Evolutionary conservation across 2,888 invertebrate genomes (phyloP).

Genomic region (Pheosia tremula): DNA sequence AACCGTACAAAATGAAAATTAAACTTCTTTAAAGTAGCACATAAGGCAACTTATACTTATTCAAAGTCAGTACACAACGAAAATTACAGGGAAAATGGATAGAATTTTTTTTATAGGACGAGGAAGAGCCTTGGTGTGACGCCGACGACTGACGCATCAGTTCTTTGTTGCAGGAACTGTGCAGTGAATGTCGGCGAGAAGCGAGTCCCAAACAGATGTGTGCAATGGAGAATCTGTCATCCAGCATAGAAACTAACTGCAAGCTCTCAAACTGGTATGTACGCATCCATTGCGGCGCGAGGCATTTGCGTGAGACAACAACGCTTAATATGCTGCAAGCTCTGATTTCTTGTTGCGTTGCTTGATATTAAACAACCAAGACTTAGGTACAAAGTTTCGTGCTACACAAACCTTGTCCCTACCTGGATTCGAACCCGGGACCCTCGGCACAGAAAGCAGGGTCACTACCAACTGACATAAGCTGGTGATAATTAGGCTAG

Average conservation of each 20-base stretch:
- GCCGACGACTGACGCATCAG: not conserved
- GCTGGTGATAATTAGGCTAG: too few relatives aligned
- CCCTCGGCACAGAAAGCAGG: too few relatives aligned
- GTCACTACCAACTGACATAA: too few relatives aligned
- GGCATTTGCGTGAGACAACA: too few relatives aligned
- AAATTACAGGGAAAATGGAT: slow-evolving; percentile 1
- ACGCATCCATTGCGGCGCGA: not conserved
- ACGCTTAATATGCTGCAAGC: too few relatives aligned
- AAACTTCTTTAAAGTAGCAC: too few relatives aligned
- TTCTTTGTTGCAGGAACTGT: slow-evolving; percentile 62
- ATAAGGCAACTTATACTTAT: not conserved
- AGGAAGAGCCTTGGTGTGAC: not conserved
- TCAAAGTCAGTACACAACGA: not conserved
- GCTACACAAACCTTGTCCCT: too few relatives aligned
- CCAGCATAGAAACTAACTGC: slow-evolving; percentile 43
- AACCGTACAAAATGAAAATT: too few relatives aligned
- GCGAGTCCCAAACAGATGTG: slow-evolving; percentile 62
- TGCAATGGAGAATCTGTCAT: slow-evolving; percentile 66
- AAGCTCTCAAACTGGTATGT: slow-evolving; percentile 53
- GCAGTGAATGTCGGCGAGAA: slow-evolving; percentile 44
- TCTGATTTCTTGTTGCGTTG: too few relatives aligned
- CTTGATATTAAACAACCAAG: too few relatives aligned
- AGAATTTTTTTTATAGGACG: not conserved
- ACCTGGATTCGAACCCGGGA: too few relatives aligned
- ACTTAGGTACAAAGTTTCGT: too few relatives aligned